A percentile compares a stretch with the other conserved stretches of the same genome.
Conservation (phyloP, 2,113 vertebrate species). For the Stigmatopora nigra region DNA sequence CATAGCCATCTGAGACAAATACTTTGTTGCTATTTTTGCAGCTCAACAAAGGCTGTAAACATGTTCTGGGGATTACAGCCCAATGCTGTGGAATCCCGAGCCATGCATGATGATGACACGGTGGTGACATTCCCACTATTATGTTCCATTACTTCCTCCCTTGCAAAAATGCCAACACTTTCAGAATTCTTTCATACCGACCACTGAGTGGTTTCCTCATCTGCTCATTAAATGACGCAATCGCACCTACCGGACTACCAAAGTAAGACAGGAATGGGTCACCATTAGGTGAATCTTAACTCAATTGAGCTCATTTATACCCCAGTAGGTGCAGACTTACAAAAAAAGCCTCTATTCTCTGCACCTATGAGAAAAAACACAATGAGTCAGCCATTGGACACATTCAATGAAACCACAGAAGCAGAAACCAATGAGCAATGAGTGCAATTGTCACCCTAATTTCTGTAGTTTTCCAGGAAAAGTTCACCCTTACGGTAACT, state of each 20-base stretch:
- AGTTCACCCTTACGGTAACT: constrained; percentile 8
- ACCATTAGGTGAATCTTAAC: constrained; percentile 35
- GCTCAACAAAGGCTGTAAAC: constrained; percentile 47
- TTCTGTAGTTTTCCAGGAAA: constrained; percentile 35
- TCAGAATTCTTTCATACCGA: constrained; percentile 16
- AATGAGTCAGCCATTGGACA: constrained; percentile 44
- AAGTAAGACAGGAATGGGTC: neutral
- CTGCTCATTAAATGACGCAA: constrained; percentile 4
- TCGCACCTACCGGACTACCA: constrained; percentile 3
- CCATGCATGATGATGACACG: constrained; percentile 60
- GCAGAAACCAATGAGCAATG: constrained; percentile 30
- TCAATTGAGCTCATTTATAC: constrained; percentile 37
- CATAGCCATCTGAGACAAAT: constrained; percentile 24
- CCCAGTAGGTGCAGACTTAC: constrained; percentile 30
- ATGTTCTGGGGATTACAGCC: constrained; percentile 59
- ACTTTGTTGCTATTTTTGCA: constrained; percentile 40
- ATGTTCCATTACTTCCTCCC: constrained; percentile 21
- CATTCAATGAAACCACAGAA: constrained; percentile 31
- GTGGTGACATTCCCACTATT: constrained; percentile 40
- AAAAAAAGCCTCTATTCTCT: constrained; percentile 26
- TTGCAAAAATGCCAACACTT: constrained; percentile 29
- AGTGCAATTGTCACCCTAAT: constrained; percentile 41
- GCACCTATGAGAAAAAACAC: constrained; percentile 25
- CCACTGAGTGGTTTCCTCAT: constrained; percentile 13
- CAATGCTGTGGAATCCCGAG: constrained; percentile 45